Evolutionary conservation across 2,888 invertebrate genomes (phyloP).

Genomic region (Hartigia nigra): DNA sequence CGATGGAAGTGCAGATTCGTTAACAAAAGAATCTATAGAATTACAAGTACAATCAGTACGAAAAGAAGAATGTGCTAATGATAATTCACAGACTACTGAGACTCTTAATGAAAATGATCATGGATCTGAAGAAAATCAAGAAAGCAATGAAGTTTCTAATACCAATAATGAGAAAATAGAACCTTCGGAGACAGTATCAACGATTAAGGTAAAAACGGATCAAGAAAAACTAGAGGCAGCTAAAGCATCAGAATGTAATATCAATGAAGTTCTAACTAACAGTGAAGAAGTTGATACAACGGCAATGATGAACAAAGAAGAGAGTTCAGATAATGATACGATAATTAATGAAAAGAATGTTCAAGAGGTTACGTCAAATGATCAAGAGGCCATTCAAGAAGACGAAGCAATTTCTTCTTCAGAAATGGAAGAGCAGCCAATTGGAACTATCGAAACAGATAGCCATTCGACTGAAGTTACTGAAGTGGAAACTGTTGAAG

Average conservation of each 20-base stretch:
- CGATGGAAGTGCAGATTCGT: not conserved
- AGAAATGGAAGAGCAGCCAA: not conserved
- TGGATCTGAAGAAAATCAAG: not conserved
- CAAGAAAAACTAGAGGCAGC: not conserved
- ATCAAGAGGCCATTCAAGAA: not conserved
- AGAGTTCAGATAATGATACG: not conserved
- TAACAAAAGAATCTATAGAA: not conserved
- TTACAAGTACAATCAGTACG: not conserved
- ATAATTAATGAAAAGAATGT: not conserved
- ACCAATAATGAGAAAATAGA: not conserved
- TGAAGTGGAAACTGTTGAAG: not conserved
- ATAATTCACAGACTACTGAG: not conserved
- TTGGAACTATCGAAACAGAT: not conserved
- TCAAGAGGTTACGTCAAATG: not conserved
- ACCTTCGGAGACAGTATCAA: not conserved
- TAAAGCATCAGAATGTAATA: not conserved
- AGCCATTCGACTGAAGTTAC: not conserved
- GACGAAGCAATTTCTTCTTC: not conserved
- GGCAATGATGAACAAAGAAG: not conserved
- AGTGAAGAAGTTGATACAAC: not conserved
- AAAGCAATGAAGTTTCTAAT: not conserved
- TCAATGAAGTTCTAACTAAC: not conserved
- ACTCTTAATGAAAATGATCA: not conserved
- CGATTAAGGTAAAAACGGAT: not conserved
- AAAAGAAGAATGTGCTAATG: not conserved